Conservation (phyloP, 2,797 vertebrate species). For the Chelonia mydas region DNA sequence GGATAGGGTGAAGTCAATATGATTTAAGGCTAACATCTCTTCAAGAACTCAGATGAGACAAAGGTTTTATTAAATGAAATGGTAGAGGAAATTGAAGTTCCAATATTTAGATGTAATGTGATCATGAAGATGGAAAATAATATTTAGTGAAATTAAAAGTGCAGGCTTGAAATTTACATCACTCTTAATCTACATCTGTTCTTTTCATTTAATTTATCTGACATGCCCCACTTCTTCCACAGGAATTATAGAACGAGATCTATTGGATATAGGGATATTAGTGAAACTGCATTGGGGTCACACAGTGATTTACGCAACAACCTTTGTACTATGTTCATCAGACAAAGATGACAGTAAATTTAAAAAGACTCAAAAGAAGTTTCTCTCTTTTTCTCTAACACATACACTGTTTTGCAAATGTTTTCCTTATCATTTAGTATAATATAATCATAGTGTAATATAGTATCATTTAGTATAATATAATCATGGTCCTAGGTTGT, state of each 20-base stretch:
- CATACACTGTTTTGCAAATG: not conserved
- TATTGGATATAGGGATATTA: slow-evolving; percentile 62
- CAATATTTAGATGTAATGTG: slow-evolving; percentile 72
- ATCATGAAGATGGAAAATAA: slow-evolving; percentile 77
- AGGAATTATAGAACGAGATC: slow-evolving; percentile 60
- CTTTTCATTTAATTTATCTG: slow-evolving; percentile 74
- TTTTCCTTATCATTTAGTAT: not conserved
- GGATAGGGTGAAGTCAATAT: slow-evolving; percentile 76
- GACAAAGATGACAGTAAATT: slow-evolving; percentile 26
- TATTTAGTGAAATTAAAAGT: slow-evolving; percentile 82
- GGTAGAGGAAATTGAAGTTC: slow-evolving; percentile 76
- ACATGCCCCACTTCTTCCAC: slow-evolving; percentile 59
- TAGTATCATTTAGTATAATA: not conserved
- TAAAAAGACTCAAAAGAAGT: slow-evolving; percentile 12
- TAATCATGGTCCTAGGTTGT: not conserved
- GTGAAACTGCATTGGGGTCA: slow-evolving; percentile 36
- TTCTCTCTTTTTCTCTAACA: not conserved
- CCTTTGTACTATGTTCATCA: slow-evolving; percentile 55
- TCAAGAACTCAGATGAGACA: slow-evolving; percentile 79
- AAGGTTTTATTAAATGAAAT: slow-evolving; percentile 80
- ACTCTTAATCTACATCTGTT: slow-evolving; percentile 69
- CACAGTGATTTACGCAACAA: slow-evolving; percentile 37
- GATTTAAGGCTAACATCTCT: slow-evolving; percentile 82
- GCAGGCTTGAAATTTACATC: slow-evolving; percentile 71
- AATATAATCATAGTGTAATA: slow-evolving; percentile 1